phyloP scores from a whole-genome alignment of 2,797 vertebrate genomes.

The Lagorchestes hirsutus region DNA sequence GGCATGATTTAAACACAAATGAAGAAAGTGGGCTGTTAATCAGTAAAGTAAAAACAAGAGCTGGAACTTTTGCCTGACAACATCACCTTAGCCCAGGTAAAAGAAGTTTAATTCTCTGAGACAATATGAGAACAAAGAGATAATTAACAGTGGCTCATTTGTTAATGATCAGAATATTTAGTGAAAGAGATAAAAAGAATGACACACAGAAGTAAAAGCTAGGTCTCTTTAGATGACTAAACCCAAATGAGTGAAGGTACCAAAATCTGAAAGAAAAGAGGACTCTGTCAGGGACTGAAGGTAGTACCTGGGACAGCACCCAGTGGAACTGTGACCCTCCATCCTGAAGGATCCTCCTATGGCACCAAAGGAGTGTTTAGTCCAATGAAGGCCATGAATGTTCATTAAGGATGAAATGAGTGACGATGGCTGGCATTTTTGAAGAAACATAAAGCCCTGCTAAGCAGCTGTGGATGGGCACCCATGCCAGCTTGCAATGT shows the following conservation, averaged over 20 bases:
- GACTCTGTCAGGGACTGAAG: neutral
- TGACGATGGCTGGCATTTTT: constrained; percentile 83
- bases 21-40: neutral
- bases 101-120: constrained; percentile 24
- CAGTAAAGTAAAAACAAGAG: neutral
- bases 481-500: constrained; percentile 82
- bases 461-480: constrained; percentile 84
- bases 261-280: neutral
- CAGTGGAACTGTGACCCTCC: constrained; percentile 58
- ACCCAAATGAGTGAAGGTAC: neutral
- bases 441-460: constrained; percentile 82
- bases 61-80: neutral
- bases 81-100: neutral
- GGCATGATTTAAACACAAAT: neutral
- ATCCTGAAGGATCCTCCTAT: constrained; percentile 33
- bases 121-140: neutral
- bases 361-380: constrained; percentile 66
- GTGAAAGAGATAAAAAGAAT: constrained; percentile 26
- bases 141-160: neutral
- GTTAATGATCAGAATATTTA: neutral
- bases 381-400: constrained; percentile 34
- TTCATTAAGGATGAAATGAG: constrained; percentile 84
- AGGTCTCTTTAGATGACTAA: neutral
- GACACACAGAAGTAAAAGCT: constrained; percentile 19
- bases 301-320: constrained; percentile 6